Evolutionary conservation across 2,797 vertebrate genomes (phyloP).

Genomic region (Falco cherrug): DNA sequence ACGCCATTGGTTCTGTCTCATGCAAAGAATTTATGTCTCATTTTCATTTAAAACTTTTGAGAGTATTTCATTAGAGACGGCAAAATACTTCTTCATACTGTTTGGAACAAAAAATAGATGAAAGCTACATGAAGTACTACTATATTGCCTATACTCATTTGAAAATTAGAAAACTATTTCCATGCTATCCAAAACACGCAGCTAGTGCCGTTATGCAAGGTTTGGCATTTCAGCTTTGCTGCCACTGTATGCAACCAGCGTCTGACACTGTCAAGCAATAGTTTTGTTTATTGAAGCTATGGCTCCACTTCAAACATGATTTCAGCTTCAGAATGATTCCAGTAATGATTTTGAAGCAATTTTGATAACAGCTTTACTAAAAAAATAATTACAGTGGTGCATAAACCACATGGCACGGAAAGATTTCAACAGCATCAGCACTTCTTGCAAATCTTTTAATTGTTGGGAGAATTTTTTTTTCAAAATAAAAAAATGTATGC

Average conservation of each 20-base stretch:
- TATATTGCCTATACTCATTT: background rate
- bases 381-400: background rate
- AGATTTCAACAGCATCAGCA: background rate
- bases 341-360: slow-evolving; percentile 21
- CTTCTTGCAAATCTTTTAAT: background rate
- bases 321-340: background rate
- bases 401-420: background rate
- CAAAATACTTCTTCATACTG: background rate
- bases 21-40: background rate
- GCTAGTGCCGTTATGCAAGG: background rate
- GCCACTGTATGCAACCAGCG: background rate
- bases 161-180: background rate
- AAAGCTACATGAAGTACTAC: background rate
- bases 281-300: background rate
- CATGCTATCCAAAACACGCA: background rate
- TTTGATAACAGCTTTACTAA: background rate
- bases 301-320: background rate
- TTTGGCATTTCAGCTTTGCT: background rate
- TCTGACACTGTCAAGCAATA: background rate
- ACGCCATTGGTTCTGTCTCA: background rate
- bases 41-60: background rate
- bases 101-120: background rate
- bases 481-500: background rate
- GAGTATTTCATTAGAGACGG: background rate
- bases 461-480: background rate